Conservation (phyloP, 2,113 vertebrate genomes). For the Bucco capensis region DNA sequence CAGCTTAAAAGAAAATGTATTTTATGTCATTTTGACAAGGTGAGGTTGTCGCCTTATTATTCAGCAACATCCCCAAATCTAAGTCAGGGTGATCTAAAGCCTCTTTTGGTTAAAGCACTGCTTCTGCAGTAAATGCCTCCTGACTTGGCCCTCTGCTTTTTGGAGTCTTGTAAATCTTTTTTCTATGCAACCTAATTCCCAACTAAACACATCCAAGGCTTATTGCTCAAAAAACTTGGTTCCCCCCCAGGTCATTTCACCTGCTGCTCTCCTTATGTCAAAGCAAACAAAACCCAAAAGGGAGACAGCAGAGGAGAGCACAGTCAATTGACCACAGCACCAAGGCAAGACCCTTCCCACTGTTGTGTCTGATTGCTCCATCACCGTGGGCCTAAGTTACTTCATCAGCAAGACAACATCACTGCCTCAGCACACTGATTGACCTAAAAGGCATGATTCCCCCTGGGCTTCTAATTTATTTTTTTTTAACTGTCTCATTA, state of each 20-base stretch:
- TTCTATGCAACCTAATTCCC: background rate
- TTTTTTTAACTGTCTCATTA: background rate
- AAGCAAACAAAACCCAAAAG: background rate
- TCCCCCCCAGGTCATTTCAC: accelerated
- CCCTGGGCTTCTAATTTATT: background rate
- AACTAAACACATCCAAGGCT: background rate
- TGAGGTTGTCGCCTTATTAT: conserved; percentile 40
- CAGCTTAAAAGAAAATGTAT: conserved; percentile 37
- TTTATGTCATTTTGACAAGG: conserved; percentile 47
- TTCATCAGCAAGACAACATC: background rate
- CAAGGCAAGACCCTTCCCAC: background rate
- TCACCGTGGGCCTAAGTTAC: accelerated
- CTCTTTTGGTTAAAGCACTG: background rate
- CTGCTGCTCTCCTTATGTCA: background rate
- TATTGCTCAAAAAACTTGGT: background rate
- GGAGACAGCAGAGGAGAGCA: background rate
- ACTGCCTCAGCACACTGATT: background rate
- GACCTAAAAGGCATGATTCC: background rate
- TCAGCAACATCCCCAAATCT: background rate
- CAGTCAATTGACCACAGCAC: background rate
- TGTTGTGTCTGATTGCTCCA: accelerated
- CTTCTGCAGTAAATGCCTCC: background rate
- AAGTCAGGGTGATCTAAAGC: background rate
- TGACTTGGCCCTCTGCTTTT: background rate
- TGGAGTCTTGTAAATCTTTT: background rate